phyloP scores from a whole-genome alignment of 2,888 invertebrate genomes.

The Mimachlamys varia region DNA sequence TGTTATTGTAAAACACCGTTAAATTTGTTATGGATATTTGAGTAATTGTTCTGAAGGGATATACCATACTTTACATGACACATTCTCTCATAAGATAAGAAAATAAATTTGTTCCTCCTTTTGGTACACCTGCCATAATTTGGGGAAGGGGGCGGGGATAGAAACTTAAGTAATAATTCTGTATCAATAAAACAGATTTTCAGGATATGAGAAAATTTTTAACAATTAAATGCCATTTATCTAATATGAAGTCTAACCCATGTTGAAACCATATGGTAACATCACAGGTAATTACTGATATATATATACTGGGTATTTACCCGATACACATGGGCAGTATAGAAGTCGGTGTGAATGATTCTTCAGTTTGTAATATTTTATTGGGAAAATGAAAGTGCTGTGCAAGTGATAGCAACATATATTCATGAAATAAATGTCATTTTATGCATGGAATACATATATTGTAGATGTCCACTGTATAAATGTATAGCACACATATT shows the following conservation, averaged over 20 bases:
- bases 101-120: too few relatives aligned
- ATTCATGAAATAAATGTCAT: background rate
- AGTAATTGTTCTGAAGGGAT: background rate
- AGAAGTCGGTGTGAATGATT: background rate
- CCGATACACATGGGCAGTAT: background rate
- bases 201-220: too few relatives aligned
- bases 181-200: too few relatives aligned
- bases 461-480: background rate
- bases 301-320: too few relatives aligned
- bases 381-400: background rate
- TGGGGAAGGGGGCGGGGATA: too few relatives aligned
- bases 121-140: too few relatives aligned
- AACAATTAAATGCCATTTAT: too few relatives aligned
- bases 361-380: background rate
- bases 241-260: too few relatives aligned
- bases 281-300: too few relatives aligned
- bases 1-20: background rate
- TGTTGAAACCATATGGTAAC: too few relatives aligned
- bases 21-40: background rate
- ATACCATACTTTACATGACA: background rate
- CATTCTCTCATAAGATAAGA: too few relatives aligned
- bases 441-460: background rate
- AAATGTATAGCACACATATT: conserved; percentile 26
- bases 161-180: too few relatives aligned
- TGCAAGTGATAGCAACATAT: background rate